Evolutionary conservation across 2,113 vertebrate genomes (phyloP).

Genomic region (Arothron firmamentum): DNA sequence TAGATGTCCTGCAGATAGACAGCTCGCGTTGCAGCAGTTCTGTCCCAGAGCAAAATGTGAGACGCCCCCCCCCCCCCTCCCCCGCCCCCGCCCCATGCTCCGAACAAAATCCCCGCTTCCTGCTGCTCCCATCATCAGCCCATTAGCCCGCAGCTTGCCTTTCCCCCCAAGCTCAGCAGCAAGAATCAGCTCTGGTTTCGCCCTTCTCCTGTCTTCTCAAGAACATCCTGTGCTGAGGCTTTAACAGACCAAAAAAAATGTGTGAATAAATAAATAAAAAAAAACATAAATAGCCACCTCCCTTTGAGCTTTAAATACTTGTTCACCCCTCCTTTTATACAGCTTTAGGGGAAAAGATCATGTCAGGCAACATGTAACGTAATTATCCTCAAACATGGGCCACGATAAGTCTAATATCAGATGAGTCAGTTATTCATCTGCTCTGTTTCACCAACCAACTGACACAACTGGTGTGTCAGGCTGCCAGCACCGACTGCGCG

Average conservation of each 20-base stretch:
- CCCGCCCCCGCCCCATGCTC: slow-evolving; percentile 22
- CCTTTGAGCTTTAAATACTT: slow-evolving; percentile 38
- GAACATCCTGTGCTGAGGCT: slow-evolving; percentile 41
- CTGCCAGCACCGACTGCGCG: neutral
- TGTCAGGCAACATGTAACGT: slow-evolving; percentile 33
- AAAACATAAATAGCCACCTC: slow-evolving; percentile 9
- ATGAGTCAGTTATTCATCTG: slow-evolving; percentile 17
- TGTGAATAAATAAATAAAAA: slow-evolving; percentile 26
- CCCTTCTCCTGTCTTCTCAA: slow-evolving; percentile 56
- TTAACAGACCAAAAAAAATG: slow-evolving; percentile 8
- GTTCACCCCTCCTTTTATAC: slow-evolving; percentile 25
- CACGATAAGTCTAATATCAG: slow-evolving; percentile 31
- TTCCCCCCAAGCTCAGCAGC: slow-evolving; percentile 50
- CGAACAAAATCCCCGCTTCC: slow-evolving; percentile 53
- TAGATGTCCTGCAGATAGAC: slow-evolving; percentile 23
- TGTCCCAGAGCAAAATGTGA: slow-evolving; percentile 70
- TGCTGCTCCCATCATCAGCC: slow-evolving; percentile 27
- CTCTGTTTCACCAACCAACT: slow-evolving; percentile 3
- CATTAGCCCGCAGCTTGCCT: slow-evolving; percentile 49
- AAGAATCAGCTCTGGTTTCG: slow-evolving; percentile 49
- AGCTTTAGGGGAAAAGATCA: slow-evolving; percentile 20
- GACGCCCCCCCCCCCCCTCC: slow-evolving; percentile 26
- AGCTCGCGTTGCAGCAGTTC: slow-evolving; percentile 61
- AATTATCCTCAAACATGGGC: slow-evolving; percentile 45
- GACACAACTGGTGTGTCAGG: neutral